Percentiles rank a stretch among this genome's conserved stretches.
Conservation (phyloP, 2,888 invertebrate species). For the Dryobota labecula region DNA sequence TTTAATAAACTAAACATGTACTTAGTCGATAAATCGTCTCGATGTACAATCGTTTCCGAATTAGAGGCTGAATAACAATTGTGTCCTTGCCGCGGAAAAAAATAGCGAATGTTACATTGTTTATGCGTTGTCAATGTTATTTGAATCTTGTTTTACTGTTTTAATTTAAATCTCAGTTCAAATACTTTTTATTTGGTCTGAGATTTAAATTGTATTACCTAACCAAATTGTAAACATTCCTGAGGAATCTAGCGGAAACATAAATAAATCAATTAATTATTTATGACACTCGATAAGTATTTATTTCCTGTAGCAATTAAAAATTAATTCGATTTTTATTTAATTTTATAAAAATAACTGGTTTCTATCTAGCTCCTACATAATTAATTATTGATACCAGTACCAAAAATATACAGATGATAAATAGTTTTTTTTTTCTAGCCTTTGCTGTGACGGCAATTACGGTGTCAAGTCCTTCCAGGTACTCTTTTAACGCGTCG, state of each 20-base stretch:
- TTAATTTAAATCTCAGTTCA: no score
- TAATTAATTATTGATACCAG: no score
- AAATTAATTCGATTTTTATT: background rate
- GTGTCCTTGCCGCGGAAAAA: slow-evolving; percentile 55
- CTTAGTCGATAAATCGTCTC: slow-evolving; percentile 58
- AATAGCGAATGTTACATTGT: slow-evolving; percentile 45
- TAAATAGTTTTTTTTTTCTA: no score
- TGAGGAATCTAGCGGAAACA: slow-evolving; percentile 10
- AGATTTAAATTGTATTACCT: slow-evolving; percentile 3
- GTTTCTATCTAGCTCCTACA: background rate
- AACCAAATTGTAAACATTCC: background rate
- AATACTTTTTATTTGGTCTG: no score
- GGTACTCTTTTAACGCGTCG: no score
- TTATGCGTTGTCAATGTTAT: slow-evolving; percentile 34
- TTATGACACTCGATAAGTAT: background rate
- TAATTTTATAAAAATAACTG: background rate
- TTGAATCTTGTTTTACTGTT: background rate
- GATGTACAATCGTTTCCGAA: slow-evolving; percentile 60
- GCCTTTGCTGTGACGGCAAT: no score
- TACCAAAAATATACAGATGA: no score
- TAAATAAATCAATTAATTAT: slow-evolving; percentile 7
- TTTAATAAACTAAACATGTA: slow-evolving; percentile 64
- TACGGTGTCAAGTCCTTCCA: no score
- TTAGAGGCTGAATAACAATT: slow-evolving; percentile 60
- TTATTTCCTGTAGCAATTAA: slow-evolving; percentile 21